Evolutionary conservation across 2,888 invertebrate genomes (phyloP).

Genomic region (Pelosia muscerda): DNA sequence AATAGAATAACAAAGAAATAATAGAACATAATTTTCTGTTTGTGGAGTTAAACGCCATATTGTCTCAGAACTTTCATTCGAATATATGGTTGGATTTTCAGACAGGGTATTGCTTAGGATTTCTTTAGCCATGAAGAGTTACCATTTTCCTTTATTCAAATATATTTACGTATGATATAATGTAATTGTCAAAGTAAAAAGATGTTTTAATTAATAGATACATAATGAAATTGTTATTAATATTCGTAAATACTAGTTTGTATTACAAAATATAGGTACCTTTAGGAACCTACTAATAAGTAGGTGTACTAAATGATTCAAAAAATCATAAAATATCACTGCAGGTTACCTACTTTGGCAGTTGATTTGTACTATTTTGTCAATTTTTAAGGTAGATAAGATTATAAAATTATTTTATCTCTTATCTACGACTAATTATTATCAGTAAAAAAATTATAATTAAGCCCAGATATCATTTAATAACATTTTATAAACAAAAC

Average conservation of each 20-base stretch:
- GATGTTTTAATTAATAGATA: background rate
- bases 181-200: background rate
- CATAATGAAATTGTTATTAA: background rate
- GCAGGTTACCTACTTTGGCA: too few relatives aligned
- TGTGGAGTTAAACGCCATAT: conserved; percentile 23
- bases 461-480: background rate
- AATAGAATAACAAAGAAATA: conserved; percentile 45
- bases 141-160: background rate
- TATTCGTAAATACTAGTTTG: too few relatives aligned
- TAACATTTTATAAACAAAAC: background rate
- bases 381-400: background rate
- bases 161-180: background rate
- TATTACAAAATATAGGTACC: too few relatives aligned
- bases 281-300: too few relatives aligned
- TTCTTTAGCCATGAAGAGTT: background rate
- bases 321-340: too few relatives aligned
- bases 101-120: background rate
- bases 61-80: conserved; percentile 11
- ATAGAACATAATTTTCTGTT: conserved; percentile 46
- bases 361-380: too few relatives aligned
- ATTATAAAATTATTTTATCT: background rate
- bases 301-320: too few relatives aligned
- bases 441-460: background rate
- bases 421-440: background rate
- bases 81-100: background rate